These are phyloP conservation scores for Pseudorhombus dupliciocellatus DNA, from an alignment of 2,113 vertebrate species.

Conservation along the genomic window DNA sequence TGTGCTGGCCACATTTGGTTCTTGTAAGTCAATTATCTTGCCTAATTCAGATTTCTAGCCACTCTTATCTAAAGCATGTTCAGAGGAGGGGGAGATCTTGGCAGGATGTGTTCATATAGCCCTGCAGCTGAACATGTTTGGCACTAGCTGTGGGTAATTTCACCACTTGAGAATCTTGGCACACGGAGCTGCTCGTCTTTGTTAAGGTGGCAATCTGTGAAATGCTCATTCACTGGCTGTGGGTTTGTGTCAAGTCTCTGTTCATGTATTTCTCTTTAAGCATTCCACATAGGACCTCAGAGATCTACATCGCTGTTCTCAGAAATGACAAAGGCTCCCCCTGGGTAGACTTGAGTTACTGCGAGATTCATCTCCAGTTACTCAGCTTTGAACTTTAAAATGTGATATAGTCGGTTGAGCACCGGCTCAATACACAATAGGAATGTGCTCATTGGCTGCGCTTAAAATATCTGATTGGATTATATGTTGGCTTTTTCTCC, in stretches of 20 bases:
- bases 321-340: slow-evolving; percentile 17
- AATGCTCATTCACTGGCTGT: slow-evolving; percentile 18
- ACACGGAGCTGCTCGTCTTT: slow-evolving; percentile 10
- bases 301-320: not conserved
- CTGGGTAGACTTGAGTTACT: slow-evolving; percentile 8
- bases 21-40: not conserved
- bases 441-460: not conserved
- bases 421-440: not conserved
- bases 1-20: not conserved
- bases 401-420: not conserved
- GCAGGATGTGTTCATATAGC: slow-evolving; percentile 12
- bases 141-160: slow-evolving; percentile 7
- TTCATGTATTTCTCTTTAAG: not conserved
- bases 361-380: not conserved
- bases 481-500: not conserved
- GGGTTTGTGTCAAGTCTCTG: slow-evolving; percentile 8
- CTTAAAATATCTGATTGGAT: not conserved
- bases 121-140: slow-evolving; percentile 23
- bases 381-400: not conserved
- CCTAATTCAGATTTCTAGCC: not conserved
- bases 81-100: not conserved
- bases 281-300: not conserved
- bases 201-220: slow-evolving; percentile 40
- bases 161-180: slow-evolving; percentile 20
- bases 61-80: not conserved